phyloP scores from a whole-genome alignment of 2,113 vertebrate genomes.

The Xenus cinereus region DNA sequence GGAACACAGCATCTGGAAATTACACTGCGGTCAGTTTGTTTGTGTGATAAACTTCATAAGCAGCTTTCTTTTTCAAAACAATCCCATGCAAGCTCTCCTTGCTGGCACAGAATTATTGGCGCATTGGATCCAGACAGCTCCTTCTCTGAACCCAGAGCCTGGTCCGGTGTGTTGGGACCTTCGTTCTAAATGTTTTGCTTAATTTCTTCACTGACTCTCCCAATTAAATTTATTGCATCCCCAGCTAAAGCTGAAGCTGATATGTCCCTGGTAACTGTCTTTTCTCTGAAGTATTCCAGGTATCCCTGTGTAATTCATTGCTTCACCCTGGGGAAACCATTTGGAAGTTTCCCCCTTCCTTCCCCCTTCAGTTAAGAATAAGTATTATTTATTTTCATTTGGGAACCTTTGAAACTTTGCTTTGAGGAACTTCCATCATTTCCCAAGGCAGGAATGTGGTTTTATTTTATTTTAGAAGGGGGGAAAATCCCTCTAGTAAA shows the following conservation, averaged over 20 bases:
- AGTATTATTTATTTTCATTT: conserved; percentile 6
- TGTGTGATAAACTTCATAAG: background rate
- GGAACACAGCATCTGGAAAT: background rate
- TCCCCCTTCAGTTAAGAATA: background rate
- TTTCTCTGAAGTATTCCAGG: background rate
- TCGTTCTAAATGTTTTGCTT: background rate
- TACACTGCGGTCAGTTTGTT: background rate
- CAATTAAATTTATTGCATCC: background rate
- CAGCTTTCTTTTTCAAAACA: background rate
- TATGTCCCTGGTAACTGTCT: background rate
- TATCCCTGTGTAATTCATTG: background rate
- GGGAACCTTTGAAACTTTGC: conserved; percentile 5
- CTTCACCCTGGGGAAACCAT: background rate
- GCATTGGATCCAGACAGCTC: background rate
- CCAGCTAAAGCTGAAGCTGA: background rate
- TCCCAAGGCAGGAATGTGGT: background rate
- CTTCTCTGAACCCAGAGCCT: background rate
- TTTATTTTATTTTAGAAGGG: background rate
- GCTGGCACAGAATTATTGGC: background rate
- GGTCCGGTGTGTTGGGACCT: background rate
- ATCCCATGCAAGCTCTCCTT: background rate
- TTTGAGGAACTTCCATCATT: background rate
- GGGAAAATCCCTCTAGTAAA: background rate
- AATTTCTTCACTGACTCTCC: background rate
- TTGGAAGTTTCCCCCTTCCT: background rate